These are phyloP conservation scores for Zaprionus africanus DNA, from an alignment of 1,140 invertebrate species.

Conservation along the genomic window DNA sequence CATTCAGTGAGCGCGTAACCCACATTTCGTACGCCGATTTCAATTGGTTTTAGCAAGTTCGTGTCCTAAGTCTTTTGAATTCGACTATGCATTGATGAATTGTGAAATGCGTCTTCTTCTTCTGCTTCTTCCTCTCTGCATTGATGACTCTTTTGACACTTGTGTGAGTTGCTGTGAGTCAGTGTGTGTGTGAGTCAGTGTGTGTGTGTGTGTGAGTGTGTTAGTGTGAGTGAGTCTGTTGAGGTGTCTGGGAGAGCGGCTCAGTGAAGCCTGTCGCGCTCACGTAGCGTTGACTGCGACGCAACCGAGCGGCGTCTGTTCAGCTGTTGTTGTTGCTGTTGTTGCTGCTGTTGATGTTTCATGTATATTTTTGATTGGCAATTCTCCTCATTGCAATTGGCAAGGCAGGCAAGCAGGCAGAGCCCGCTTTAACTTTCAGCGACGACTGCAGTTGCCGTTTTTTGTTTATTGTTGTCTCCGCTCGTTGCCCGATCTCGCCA, in stretches of 20 bases:
- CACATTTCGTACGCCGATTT: background rate
- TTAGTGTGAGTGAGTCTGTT: background rate
- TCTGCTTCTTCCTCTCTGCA: background rate
- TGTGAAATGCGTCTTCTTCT: background rate
- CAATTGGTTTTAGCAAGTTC: slow-evolving; percentile 29
- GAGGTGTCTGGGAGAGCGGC: slow-evolving; percentile 13
- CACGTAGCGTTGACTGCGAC: slow-evolving; percentile 5
- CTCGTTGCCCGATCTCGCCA: slow-evolving; percentile 17
- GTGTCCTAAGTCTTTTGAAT: slow-evolving; percentile 53
- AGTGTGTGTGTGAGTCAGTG: background rate
- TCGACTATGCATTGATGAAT: slow-evolving; percentile 19
- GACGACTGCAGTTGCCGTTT: slow-evolving; percentile 14
- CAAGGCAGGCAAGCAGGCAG: slow-evolving; percentile 20
- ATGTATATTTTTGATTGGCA: slow-evolving; percentile 62
- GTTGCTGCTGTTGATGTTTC: slow-evolving; percentile 28
- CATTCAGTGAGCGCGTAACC: background rate
- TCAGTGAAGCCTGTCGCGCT: slow-evolving; percentile 56
- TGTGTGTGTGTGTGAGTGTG: background rate
- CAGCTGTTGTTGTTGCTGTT: slow-evolving; percentile 7
- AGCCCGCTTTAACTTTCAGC: slow-evolving; percentile 45
- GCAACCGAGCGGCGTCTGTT: slow-evolving; percentile 13
- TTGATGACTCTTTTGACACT: slow-evolving; percentile 22
- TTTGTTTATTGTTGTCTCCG: background rate
- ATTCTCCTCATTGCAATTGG: slow-evolving; percentile 65
- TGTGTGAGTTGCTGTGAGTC: background rate